Evolutionary conservation across 1,140 invertebrate genomes (phyloP).

Genomic region (Scaptodrosophila lebanonensis): DNA sequence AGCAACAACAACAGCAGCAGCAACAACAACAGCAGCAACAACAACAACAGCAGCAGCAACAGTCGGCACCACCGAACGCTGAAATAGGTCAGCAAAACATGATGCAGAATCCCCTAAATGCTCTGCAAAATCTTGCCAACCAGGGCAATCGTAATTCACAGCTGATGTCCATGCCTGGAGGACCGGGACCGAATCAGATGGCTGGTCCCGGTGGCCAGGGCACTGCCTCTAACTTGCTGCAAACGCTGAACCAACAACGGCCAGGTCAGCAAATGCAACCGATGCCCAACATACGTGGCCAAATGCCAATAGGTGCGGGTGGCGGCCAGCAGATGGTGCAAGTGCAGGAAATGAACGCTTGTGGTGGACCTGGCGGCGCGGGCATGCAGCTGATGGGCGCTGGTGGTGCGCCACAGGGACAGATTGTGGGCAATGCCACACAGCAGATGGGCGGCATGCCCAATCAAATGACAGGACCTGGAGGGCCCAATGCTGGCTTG

Average conservation of each 20-base stretch:
- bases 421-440: conserved; percentile 67
- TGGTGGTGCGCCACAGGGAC: conserved; percentile 73
- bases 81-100: conserved; percentile 77
- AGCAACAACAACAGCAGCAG: conserved; percentile 34
- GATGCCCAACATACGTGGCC: conserved; percentile 65
- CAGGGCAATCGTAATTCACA: conserved; percentile 83
- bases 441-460: conserved; percentile 78
- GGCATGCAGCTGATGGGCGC: conserved; percentile 54
- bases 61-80: conserved; percentile 51
- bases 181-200: conserved; percentile 78
- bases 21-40: background rate
- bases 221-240: conserved; percentile 66
- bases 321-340: conserved; percentile 62
- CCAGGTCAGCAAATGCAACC: conserved; percentile 73
- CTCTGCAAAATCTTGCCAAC: conserved; percentile 89
- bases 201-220: conserved; percentile 61
- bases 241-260: conserved; percentile 68
- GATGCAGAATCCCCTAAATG: conserved; percentile 89
- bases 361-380: conserved; percentile 73
- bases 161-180: conserved; percentile 79
- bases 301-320: conserved; percentile 52
- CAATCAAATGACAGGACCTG: conserved; percentile 74
- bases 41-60: background rate
- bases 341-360: conserved; percentile 77
- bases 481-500: conserved; percentile 70